Conservation (phyloP, 2,113 vertebrate genomes). For the Corythaeola cristata region DNA sequence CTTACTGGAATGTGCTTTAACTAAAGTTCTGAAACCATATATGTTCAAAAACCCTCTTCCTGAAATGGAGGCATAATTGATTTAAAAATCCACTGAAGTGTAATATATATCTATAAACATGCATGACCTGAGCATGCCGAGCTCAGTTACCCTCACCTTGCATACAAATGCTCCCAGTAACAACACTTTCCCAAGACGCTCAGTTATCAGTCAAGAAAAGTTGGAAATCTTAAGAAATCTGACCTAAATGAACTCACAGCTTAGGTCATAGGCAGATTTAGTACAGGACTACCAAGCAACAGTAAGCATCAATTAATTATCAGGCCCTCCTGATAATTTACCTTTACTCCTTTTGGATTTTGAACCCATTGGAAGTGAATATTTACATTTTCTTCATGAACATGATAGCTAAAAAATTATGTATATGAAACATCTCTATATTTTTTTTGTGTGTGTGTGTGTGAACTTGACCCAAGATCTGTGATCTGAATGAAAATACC, state of each 20-base stretch:
- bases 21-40: not conserved
- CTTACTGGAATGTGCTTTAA: not conserved
- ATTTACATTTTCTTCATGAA: not conserved
- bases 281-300: not conserved
- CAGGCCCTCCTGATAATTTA: not conserved
- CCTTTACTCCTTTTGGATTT: not conserved
- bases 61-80: not conserved
- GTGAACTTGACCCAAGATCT: not conserved
- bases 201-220: not conserved
- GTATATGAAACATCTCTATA: not conserved
- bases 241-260: not conserved
- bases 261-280: not conserved
- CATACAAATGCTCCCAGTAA: not conserved
- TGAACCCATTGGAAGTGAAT: not conserved
- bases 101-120: not conserved
- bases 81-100: not conserved
- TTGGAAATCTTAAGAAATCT: not conserved
- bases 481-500: not conserved
- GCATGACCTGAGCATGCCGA: not conserved
- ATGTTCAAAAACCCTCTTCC: not conserved
- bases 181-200: not conserved
- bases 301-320: not conserved
- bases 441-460: not conserved
- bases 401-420: not conserved
- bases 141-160: not conserved